phyloP scores from a whole-genome alignment of 2,113 vertebrate species.

The Cinclus cinclus region DNA sequence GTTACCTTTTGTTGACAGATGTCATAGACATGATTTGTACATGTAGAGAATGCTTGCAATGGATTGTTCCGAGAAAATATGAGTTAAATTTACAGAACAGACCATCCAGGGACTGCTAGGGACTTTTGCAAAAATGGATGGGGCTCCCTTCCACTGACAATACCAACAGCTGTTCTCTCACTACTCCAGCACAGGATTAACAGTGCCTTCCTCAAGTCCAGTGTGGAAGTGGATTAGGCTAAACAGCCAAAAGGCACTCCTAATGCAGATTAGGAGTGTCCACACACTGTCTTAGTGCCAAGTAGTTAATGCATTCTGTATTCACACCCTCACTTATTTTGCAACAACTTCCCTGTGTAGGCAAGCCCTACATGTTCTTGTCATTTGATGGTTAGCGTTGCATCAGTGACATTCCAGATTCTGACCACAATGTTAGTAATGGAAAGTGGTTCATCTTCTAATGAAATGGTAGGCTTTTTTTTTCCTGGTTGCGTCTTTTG shows the following conservation, averaged over 20 bases:
- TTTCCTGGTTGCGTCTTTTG: slow-evolving; percentile 27
- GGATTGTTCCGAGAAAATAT: not conserved
- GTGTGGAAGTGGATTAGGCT: slow-evolving; percentile 14
- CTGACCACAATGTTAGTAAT: slow-evolving; percentile 68
- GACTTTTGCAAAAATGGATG: not conserved
- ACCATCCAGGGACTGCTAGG: not conserved
- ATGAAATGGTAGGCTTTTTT: slow-evolving; percentile 38
- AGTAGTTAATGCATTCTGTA: slow-evolving; percentile 29
- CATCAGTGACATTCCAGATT: slow-evolving; percentile 68
- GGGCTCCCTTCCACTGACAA: not conserved
- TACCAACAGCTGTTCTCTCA: not conserved
- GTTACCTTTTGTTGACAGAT: not conserved
- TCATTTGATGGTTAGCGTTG: slow-evolving; percentile 69
- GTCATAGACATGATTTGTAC: not conserved
- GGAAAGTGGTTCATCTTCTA: slow-evolving; percentile 67
- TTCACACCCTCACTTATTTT: slow-evolving; percentile 60
- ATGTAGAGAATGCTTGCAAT: not conserved
- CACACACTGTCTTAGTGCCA: slow-evolving; percentile 12
- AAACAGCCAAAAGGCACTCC: slow-evolving; percentile 29
- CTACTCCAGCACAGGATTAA: not conserved
- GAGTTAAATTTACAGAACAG: not conserved
- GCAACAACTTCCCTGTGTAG: slow-evolving; percentile 69
- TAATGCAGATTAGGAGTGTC: not conserved
- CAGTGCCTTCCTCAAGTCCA: not conserved
- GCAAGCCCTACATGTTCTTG: slow-evolving; percentile 55